Evolutionary conservation across 1,140 invertebrate species (phyloP).

Genomic region (Andricus grossulariae): DNA sequence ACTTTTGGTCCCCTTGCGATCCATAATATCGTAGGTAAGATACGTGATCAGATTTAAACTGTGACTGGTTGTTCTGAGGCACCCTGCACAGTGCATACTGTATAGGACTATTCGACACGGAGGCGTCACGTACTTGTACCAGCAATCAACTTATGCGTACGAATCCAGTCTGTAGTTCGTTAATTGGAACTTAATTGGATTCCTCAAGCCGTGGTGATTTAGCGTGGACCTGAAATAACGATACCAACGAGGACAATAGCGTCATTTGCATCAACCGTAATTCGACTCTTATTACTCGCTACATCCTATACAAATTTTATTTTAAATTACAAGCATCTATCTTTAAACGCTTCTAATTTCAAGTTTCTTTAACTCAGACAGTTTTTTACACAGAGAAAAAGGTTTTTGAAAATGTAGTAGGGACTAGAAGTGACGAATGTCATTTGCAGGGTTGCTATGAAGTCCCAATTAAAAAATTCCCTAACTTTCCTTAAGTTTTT

Average conservation of each 20-base stretch:
- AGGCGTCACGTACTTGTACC: not conserved
- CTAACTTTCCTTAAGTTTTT: too few species aligned
- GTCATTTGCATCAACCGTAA: constrained; percentile 48
- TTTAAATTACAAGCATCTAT: not conserved
- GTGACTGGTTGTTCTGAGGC: too few species aligned
- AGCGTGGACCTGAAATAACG: constrained; percentile 39
- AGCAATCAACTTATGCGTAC: not conserved
- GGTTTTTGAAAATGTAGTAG: too few species aligned
- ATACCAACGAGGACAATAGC: constrained; percentile 36
- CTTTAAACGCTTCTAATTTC: not conserved
- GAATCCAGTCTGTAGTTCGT: constrained; percentile 15
- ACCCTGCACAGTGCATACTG: not conserved
- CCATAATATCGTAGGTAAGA: too few species aligned
- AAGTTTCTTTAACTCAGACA: too few species aligned
- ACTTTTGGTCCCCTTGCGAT: too few species aligned
- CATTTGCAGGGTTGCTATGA: too few species aligned
- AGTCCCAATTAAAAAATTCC: too few species aligned
- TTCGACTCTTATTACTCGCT: constrained; percentile 29
- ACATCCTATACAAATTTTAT: not conserved
- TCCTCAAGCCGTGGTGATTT: constrained; percentile 37
- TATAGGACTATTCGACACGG: constrained; percentile 20
- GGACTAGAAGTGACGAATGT: too few species aligned
- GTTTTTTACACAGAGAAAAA: too few species aligned
- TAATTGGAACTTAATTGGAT: constrained; percentile 57
- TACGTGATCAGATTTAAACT: too few species aligned